Evolutionary conservation across 2,888 invertebrate species (phyloP).

Genomic region (Amorpha juglandis): DNA sequence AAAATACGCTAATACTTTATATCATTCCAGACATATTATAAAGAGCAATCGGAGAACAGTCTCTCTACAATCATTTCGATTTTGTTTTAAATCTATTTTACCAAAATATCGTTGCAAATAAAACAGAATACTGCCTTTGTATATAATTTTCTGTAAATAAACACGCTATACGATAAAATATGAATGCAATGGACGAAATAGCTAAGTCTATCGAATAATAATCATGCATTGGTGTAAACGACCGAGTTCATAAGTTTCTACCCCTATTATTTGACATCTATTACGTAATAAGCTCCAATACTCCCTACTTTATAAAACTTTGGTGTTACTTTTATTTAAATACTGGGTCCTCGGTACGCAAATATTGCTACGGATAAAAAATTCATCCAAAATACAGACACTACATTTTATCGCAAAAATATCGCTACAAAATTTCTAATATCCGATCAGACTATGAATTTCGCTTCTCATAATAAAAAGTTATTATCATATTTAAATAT

Average conservation of each 20-base stretch:
- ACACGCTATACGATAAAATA: conserved; percentile 25
- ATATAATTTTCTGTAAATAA: conserved; percentile 27
- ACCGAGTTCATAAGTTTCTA: conserved; percentile 42
- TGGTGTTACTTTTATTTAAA: conserved; percentile 77
- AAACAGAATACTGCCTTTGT: conserved; percentile 38
- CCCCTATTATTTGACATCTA: conserved; percentile 51
- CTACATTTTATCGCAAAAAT: conserved; percentile 75
- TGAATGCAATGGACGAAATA: conserved; percentile 67
- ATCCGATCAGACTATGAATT: conserved; percentile 64
- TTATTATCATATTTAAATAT: conserved; percentile 50
- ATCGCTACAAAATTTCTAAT: conserved; percentile 72
- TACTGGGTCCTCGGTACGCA: conserved; percentile 71
- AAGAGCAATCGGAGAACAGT: neutral
- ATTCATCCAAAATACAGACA: conserved; percentile 78
- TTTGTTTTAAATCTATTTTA: conserved; percentile 2
- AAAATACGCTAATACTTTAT: conserved; percentile 9
- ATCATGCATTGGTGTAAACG: conserved; percentile 45
- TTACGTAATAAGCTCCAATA: conserved; percentile 73
- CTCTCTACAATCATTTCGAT: neutral
- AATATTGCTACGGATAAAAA: conserved; percentile 68
- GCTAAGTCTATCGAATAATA: conserved; percentile 64
- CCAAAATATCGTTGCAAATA: conserved; percentile 40
- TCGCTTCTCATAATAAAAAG: conserved; percentile 52
- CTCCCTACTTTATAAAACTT: conserved; percentile 70
- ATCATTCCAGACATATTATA: neutral